phyloP scores from a whole-genome alignment of 2,888 invertebrate genomes.

The Thysanoteuthis rhombus region DNA sequence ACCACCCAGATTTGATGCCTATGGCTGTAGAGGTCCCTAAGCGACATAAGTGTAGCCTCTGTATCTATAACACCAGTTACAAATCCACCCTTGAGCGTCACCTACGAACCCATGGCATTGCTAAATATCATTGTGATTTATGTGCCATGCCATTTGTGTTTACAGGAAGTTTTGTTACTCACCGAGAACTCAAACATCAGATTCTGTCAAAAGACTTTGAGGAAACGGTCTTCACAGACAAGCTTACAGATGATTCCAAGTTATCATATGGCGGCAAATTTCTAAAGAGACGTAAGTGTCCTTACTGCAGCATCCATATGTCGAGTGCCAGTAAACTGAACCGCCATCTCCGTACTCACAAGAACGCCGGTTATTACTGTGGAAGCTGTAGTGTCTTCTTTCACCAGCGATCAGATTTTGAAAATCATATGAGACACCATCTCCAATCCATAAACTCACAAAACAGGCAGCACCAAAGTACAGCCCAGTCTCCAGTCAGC shows the following conservation, averaged over 20 bases:
- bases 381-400: not conserved
- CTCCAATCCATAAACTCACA: not conserved
- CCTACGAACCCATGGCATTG: slow-evolving; percentile 38
- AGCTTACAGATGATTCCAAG: not conserved
- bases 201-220: not conserved
- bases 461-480: not conserved
- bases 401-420: not conserved
- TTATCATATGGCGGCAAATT: not conserved
- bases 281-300: slow-evolving; percentile 15
- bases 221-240: slow-evolving; percentile 16
- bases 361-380: slow-evolving; percentile 24
- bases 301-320: not conserved
- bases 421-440: slow-evolving; percentile 13
- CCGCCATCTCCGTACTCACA: slow-evolving; percentile 21
- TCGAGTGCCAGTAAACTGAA: slow-evolving; percentile 22
- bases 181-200: slow-evolving; percentile 16
- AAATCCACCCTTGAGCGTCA: slow-evolving; percentile 41
- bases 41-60: slow-evolving; percentile 39
- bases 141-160: slow-evolving; percentile 46
- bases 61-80: slow-evolving; percentile 38
- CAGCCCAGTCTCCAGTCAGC: not conserved
- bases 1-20: slow-evolving; percentile 36
- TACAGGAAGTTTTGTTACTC: slow-evolving; percentile 36
- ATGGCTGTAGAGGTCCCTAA: not conserved
- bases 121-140: slow-evolving; percentile 41